A percentile compares a stretch with the other conserved stretches of the same genome.
phyloP scores from a whole-genome alignment of 2,113 vertebrate genomes.

The Puma concolor region DNA sequence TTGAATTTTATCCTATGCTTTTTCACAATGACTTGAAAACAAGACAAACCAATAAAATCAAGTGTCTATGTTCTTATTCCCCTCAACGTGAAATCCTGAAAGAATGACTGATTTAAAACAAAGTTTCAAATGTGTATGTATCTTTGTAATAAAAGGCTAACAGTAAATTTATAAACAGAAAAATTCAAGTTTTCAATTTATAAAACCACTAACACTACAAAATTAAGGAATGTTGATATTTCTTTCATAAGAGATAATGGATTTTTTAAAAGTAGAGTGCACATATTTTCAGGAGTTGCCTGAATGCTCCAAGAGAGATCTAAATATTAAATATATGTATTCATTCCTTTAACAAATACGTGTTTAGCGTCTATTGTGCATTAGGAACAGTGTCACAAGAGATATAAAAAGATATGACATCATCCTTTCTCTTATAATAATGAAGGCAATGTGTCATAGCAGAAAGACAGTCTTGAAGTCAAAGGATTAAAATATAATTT shows the following conservation, averaged over 20 bases:
- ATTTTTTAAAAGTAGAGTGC: background rate
- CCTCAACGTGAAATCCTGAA: conserved; percentile 17
- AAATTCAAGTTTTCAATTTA: background rate
- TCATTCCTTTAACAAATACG: background rate
- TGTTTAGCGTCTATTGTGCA: background rate
- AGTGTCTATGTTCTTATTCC: background rate
- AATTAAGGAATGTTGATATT: background rate
- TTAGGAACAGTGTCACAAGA: background rate
- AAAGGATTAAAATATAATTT: background rate
- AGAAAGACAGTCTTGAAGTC: background rate
- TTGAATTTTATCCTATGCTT: background rate
- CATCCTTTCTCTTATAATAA: background rate
- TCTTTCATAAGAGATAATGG: background rate
- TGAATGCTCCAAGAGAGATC: background rate
- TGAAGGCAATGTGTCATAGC: background rate
- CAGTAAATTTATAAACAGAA: background rate
- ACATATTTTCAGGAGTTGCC: background rate
- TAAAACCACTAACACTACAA: background rate
- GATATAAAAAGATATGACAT: background rate
- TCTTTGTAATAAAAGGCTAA: background rate
- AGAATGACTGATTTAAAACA: background rate
- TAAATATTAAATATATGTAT: conserved; percentile 1
- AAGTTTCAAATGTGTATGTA: background rate
- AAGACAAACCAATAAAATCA: conserved; percentile 20
- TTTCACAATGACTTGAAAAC: conserved; percentile 16